Evolutionary conservation across 2,888 invertebrate genomes (phyloP).

Genomic region (Encarsia formosa): DNA sequence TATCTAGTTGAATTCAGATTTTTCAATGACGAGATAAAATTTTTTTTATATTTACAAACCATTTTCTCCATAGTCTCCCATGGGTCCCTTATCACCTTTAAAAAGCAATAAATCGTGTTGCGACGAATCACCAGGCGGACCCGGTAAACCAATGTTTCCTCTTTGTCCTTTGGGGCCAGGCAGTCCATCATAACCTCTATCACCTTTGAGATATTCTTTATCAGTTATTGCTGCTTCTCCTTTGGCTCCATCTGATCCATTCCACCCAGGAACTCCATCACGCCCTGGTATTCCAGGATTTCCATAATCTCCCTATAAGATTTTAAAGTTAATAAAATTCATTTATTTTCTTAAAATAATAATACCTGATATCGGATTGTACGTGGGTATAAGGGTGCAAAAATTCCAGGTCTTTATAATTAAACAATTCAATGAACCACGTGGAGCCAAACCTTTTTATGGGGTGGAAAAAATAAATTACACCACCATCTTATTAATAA

Average conservation of each 20-base stretch:
- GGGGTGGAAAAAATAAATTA: no score
- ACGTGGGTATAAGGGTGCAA: no score
- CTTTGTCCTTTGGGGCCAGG: slow-evolving; percentile 49
- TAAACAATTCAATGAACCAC: no score
- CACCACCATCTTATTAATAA: no score
- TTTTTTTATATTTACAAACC: slow-evolving; percentile 37
- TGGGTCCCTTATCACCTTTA: slow-evolving; percentile 42
- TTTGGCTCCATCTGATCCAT: slow-evolving; percentile 54
- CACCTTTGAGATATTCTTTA: slow-evolving; percentile 53
- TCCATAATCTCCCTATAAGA: slow-evolving; percentile 51
- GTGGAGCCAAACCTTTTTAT: no score
- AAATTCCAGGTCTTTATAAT: no score
- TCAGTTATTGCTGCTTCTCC: slow-evolving; percentile 58
- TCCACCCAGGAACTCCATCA: slow-evolving; percentile 51
- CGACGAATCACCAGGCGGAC: slow-evolving; percentile 50
- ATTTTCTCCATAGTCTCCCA: slow-evolving; percentile 50
- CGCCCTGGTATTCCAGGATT: slow-evolving; percentile 50
- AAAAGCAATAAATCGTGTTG: slow-evolving; percentile 28
- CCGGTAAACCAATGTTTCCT: slow-evolving; percentile 51
- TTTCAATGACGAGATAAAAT: slow-evolving; percentile 3
- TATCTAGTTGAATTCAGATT: slow-evolving; percentile 1
- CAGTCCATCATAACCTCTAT: slow-evolving; percentile 42
- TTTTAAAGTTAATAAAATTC: no score
- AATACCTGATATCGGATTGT: no score
- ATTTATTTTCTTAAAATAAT: no score